These are phyloP conservation scores for Cynopterus brachyotis DNA, from an alignment of 2,113 vertebrate genomes.

Conservation along the genomic window DNA sequence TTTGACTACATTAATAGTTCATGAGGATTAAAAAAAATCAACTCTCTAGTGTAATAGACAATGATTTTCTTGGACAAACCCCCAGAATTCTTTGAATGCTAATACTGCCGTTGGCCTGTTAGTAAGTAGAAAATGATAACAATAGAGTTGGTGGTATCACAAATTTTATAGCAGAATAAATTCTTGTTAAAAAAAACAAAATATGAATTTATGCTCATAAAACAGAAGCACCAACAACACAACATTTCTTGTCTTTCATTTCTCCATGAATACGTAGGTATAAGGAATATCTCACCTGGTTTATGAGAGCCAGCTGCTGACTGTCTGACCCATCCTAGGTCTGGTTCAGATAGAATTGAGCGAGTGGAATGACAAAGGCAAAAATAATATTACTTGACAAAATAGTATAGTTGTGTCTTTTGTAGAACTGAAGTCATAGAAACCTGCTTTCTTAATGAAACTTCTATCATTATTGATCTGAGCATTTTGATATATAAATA, in stretches of 20 bases:
- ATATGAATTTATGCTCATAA: background rate
- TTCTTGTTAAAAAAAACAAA: background rate
- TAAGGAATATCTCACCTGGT: fast-evolving
- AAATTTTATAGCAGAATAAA: background rate
- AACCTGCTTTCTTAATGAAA: background rate
- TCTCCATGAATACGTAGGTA: background rate
- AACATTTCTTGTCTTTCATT: background rate
- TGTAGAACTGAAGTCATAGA: background rate
- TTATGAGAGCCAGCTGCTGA: background rate
- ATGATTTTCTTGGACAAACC: slow-evolving; percentile 6
- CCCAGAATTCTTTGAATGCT: background rate
- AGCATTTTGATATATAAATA: slow-evolving; percentile 13
- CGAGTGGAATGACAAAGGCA: background rate
- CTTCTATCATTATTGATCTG: background rate
- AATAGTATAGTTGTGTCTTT: background rate
- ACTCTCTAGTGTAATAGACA: background rate
- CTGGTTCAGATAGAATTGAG: background rate
- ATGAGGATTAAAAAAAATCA: background rate
- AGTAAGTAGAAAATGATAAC: background rate
- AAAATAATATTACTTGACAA: background rate
- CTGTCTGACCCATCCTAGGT: no score
- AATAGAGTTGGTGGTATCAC: background rate
- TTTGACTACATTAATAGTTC: background rate
- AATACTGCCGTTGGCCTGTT: background rate
- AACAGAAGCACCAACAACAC: background rate